Evolutionary conservation across 2,797 vertebrate species (phyloP).

Genomic region (Alauda arvensis): DNA sequence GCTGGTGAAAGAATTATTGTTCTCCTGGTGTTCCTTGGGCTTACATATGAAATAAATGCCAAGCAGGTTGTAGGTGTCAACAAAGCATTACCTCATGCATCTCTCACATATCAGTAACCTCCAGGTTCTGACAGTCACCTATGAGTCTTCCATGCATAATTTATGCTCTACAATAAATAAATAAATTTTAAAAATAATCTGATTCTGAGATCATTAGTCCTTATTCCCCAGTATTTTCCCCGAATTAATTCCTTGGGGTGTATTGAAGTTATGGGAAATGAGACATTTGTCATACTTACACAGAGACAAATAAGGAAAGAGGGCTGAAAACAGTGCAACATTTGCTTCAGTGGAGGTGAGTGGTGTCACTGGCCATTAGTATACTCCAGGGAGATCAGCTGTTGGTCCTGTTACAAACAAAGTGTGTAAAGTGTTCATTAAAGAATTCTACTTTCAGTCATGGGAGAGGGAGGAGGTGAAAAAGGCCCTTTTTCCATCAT

Average conservation of each 20-base stretch:
- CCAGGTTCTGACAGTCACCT: not conserved
- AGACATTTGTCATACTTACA: not conserved
- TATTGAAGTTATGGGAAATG: not conserved
- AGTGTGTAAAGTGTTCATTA: not conserved
- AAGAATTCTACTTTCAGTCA: not conserved
- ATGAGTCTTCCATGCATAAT: not conserved
- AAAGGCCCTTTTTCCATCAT: not conserved
- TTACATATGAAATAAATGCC: not conserved
- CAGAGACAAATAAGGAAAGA: not conserved
- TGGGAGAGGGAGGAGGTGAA: not conserved
- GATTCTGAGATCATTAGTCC: not conserved
- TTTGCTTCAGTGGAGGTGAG: not conserved
- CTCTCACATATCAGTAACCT: not conserved
- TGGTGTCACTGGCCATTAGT: not conserved
- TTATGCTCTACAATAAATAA: not conserved
- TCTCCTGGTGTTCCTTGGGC: not conserved
- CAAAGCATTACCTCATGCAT: not conserved
- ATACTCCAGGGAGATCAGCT: not conserved
- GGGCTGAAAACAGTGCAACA: not conserved
- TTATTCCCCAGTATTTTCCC: not conserved
- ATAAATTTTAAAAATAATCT: no score
- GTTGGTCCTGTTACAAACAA: not conserved
- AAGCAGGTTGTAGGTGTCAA: not conserved
- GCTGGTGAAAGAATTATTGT: not conserved
- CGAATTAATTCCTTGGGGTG: not conserved